Conservation (phyloP, 2,113 vertebrate species). For the Bagarius yarrelli region DNA sequence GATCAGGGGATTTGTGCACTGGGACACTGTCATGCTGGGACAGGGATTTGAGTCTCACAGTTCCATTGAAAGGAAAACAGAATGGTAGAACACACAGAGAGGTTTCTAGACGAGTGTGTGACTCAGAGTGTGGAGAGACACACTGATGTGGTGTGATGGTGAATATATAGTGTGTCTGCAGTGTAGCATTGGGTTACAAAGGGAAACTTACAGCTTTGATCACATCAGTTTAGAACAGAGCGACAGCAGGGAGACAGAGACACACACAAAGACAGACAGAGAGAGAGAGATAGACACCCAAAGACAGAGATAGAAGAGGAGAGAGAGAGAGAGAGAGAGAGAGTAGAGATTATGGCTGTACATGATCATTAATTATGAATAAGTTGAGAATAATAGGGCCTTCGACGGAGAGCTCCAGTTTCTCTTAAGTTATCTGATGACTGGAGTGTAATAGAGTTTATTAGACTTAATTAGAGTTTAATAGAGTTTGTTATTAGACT, state of each 20-base stretch:
- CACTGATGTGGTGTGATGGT: too few species aligned
- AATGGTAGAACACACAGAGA: too few species aligned
- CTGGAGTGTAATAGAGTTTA: not conserved
- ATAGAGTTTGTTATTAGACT: too few species aligned
- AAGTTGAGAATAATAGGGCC: not conserved
- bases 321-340: not conserved
- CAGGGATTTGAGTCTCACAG: too few species aligned
- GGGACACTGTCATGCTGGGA: too few species aligned
- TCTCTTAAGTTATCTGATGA: not conserved
- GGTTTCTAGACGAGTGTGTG: too few species aligned
- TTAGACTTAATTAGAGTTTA: not conserved
- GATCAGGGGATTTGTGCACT: too few species aligned
- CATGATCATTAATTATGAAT: conserved; percentile 8
- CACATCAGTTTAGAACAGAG: not conserved
- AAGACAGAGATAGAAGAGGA: not conserved
- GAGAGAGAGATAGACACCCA: not conserved
- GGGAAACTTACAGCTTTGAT: not conserved
- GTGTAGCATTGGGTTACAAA: not conserved
- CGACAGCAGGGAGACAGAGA: not conserved
- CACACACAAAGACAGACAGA: not conserved
- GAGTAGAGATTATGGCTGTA: not conserved
- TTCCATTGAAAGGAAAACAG: too few species aligned
- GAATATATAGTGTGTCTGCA: not conserved
- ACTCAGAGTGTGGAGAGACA: too few species aligned
- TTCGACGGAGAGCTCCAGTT: not conserved